Base-by-base conservation (phyloP, 2,888 invertebrate genomes). In the Plebejus argus region DNA sequence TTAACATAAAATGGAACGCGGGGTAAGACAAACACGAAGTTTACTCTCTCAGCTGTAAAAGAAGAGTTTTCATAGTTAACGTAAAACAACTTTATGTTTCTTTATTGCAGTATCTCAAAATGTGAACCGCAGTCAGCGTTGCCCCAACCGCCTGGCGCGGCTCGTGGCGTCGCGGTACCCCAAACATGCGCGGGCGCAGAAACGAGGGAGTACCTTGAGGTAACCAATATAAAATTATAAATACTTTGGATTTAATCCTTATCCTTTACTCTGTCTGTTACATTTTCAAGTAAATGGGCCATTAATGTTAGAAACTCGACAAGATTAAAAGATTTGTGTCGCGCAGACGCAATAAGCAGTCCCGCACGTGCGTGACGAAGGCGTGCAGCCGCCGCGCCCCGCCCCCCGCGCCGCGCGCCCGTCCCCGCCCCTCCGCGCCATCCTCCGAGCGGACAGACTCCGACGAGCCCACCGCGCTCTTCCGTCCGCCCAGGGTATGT, bases 121-220 rank as follows among this genome's bases (percentile, higher is more conserved):
- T 75, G 90, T 91, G 1, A 87, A 85, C 49, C 91, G 95, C 77
- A 93, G 91, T 83, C 89, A 93, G 81, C 83, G 95, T 58, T 95
- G 95, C 77, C 95, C 95, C 0, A 97, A 97, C 87, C 94, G 96
- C 80, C 95, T 97, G 83, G 96, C 96, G 28, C 96, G 96, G 81
- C 89, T 97, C 76, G 97, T 97, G 78, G 96, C 96, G 3, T 96
- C 96, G 80, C 96, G 97, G 78, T 95, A 96, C 76, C 95, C 95
- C 72, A 96, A 96, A 78, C 91, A 96, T 61, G 91, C 95, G 76
- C 95, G 96, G 79, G 96, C 96, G 8, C 95, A 95, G 79, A 96
- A 96, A 86, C 92, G 93, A 76, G 92, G 91, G 15, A 53, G 53
- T n/a, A 84, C 89, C 1, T 81, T 85, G 23, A 89, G 90, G 91